These are phyloP conservation scores for Hybos culiciformis DNA, from an alignment of 2,888 invertebrate species.

Conservation along the genomic window DNA sequence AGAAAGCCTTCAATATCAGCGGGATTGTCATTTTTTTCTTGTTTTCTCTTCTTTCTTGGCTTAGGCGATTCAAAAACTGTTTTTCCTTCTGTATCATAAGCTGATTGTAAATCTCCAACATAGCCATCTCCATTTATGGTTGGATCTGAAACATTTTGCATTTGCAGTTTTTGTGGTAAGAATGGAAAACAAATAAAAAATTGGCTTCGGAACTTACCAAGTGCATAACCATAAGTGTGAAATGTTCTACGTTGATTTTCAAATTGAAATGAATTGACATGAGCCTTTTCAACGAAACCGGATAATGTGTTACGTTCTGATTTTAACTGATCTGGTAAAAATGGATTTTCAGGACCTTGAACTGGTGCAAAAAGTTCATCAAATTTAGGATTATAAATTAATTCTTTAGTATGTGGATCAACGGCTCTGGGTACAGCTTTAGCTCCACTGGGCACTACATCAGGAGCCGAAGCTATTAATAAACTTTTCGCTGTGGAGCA, in stretches of 20 bases:
- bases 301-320: slow-evolving; percentile 83
- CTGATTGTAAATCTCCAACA: slow-evolving; percentile 48
- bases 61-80: slow-evolving; percentile 84
- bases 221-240: slow-evolving; percentile 85
- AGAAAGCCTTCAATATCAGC: slow-evolving; percentile 87
- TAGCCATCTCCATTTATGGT: slow-evolving; percentile 36
- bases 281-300: slow-evolving; percentile 89
- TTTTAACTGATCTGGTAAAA: slow-evolving; percentile 76
- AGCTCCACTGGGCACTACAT: slow-evolving; percentile 64
- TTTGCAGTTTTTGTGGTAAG: too few relatives aligned
- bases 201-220: too few relatives aligned
- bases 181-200: too few relatives aligned
- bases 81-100: slow-evolving; percentile 61
- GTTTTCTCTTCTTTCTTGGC: slow-evolving; percentile 64
- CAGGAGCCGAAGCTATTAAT: slow-evolving; percentile 68
- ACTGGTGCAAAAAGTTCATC: slow-evolving; percentile 89
- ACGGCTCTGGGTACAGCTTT: slow-evolving; percentile 57
- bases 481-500: slow-evolving; percentile 47
- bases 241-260: slow-evolving; percentile 93
- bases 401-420: slow-evolving; percentile 66
- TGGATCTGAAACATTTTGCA: slow-evolving; percentile 65
- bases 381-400: slow-evolving; percentile 82
- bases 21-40: slow-evolving; percentile 78
- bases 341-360: slow-evolving; percentile 87
- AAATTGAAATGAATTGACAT: slow-evolving; percentile 93